Conservation (phyloP, 2,113 vertebrate species). For the Callopanchax toddi region DNA sequence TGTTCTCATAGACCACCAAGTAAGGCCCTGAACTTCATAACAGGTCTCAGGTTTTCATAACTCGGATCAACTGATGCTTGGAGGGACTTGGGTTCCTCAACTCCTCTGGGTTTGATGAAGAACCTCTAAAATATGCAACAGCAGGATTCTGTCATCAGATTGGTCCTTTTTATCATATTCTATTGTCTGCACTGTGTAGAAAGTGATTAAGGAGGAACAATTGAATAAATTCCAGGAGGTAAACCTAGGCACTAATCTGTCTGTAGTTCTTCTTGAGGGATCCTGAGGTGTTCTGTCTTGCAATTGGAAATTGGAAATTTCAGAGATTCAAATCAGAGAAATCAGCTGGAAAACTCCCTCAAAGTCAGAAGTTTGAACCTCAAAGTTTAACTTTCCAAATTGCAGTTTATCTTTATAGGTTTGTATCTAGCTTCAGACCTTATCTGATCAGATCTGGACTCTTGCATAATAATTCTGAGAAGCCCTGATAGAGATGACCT, state of each 20-base stretch:
- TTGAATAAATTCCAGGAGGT: too few species aligned
- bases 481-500: too few species aligned
- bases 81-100: conserved; percentile 14
- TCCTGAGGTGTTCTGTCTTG: background rate
- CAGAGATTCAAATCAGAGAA: background rate
- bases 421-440: too few species aligned
- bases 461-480: too few species aligned
- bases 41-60: conserved; percentile 61
- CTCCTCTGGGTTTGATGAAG: conserved; percentile 26
- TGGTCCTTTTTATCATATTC: background rate
- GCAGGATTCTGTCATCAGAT: background rate
- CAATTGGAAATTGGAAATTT: background rate
- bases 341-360: too few species aligned
- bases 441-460: too few species aligned
- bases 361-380: too few species aligned
- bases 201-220: too few species aligned
- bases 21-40: conserved; percentile 45
- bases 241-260: too few species aligned
- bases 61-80: conserved; percentile 46
- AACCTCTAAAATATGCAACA: conserved; percentile 13
- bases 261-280: background rate
- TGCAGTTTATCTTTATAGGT: too few species aligned
- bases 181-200: background rate
- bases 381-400: too few species aligned
- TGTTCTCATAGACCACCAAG: conserved; percentile 80